Base-by-base conservation (phyloP, 2,113 vertebrate genomes). In the Vimba vimba region DNA sequence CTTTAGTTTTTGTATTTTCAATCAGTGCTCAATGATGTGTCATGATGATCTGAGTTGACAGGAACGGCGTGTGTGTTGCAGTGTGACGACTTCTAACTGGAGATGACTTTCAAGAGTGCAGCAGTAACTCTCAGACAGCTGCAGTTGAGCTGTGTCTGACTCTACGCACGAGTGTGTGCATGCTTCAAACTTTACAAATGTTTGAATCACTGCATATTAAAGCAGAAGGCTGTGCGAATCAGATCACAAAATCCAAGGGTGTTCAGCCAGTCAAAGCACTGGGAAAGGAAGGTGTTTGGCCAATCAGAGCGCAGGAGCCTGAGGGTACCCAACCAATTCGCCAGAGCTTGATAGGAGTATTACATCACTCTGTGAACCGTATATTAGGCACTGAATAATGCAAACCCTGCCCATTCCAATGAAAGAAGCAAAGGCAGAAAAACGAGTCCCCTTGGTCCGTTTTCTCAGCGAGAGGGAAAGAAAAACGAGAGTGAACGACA, bases 341-440 rank as follows among this genome's bases (percentile, higher is more conserved):
- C 62, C 10, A 43, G 55, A 59, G 79, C 43, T 83, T 45, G 84
- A 84, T 75, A 64, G 4, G 74, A 87, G 83, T 76, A 79, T 89
- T 87, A 83, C 88, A 87, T 83, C 79, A 86, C 75, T 79, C 73
- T 50, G 80, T 85, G 74, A 85, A 82, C 71, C 8, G 25, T 87
- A 79, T 85, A 85, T 81, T 62, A 85, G 57, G 43, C 80, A 75
- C 86, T 89, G 86, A 89, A 89, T 89, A 87, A 89, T 86, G 79
- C 59, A 89, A 78, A 33, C 33, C 23, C 86, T 82, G 79, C 55
- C 57, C 45, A 69, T 81, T 87, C 45, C 57, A 21, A 85, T 82
- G 74, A 89, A 50, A 3, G 83, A 39, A 52, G 68, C 50, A 47
- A 62, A 73, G 79, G 68, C 30, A 43, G 81, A 83, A 83, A 73